Evolutionary conservation across 2,797 vertebrate genomes (phyloP).

Genomic region (Chelonia mydas): DNA sequence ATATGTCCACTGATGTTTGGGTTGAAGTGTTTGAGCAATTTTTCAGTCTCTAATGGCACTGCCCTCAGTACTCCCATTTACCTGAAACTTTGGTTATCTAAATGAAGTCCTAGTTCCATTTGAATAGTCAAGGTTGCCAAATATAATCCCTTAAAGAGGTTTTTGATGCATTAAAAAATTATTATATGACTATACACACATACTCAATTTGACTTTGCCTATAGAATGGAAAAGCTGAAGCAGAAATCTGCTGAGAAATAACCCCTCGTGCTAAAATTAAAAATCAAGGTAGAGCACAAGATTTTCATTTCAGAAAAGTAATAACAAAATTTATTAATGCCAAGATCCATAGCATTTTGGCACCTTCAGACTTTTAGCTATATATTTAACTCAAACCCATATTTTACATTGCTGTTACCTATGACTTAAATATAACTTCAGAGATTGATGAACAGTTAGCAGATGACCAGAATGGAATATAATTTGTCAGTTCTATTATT

Average conservation of each 20-base stretch:
- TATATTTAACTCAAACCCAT: not conserved
- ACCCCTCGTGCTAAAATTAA: not conserved
- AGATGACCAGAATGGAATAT: not conserved
- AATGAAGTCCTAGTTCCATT: not conserved
- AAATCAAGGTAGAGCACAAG: not conserved
- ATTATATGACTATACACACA: not conserved
- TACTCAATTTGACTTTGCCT: not conserved
- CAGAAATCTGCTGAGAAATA: not conserved
- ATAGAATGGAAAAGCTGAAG: not conserved
- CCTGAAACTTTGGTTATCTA: not conserved
- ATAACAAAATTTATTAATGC: not conserved
- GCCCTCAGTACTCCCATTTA: not conserved
- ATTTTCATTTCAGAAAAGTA: not conserved
- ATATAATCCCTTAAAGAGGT: not conserved
- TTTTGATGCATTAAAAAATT: not conserved
- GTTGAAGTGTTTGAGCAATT: conserved; percentile 27
- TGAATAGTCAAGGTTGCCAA: not conserved
- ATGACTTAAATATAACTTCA: not conserved
- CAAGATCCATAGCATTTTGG: not conserved
- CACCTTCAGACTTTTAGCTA: accelerated
- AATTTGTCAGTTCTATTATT: not conserved
- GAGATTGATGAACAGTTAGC: not conserved
- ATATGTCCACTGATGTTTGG: conserved; percentile 6
- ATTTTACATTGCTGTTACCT: not conserved
- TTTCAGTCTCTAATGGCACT: not conserved